Evolutionary conservation across 1,140 invertebrate genomes (phyloP).

Genomic region (Thaumatotibia leucotreta): DNA sequence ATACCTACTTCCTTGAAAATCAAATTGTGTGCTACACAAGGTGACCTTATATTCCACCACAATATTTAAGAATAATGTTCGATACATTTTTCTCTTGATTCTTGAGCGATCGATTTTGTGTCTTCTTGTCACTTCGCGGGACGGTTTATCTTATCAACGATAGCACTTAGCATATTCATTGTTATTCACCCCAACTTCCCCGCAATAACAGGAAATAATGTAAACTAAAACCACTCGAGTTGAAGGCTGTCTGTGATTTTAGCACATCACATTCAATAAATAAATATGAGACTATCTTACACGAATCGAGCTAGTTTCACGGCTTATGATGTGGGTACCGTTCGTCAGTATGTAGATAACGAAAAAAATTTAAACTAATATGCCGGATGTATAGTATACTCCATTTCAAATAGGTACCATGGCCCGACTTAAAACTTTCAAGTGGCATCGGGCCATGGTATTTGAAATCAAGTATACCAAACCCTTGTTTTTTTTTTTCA

Average conservation of each 20-base stretch:
- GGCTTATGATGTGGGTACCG: too few relatives aligned
- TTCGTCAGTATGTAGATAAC: too few relatives aligned
- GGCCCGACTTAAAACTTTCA: too few relatives aligned
- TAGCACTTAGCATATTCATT: conserved; percentile 10
- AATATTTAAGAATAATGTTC: conserved; percentile 2
- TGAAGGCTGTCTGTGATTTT: background rate
- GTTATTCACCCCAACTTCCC: background rate
- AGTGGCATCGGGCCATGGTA: too few relatives aligned
- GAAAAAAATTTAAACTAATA: too few relatives aligned
- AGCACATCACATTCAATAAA: too few relatives aligned
- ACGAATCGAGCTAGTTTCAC: too few relatives aligned
- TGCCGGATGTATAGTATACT: too few relatives aligned
- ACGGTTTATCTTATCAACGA: conserved; percentile 8
- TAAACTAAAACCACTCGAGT: background rate
- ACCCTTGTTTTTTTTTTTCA: too few relatives aligned
- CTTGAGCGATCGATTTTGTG: conserved; percentile 7
- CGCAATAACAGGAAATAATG: background rate
- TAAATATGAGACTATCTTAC: too few relatives aligned
- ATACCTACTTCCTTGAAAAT: background rate
- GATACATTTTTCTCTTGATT: conserved; percentile 4
- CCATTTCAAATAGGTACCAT: too few relatives aligned
- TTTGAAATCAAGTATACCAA: too few relatives aligned
- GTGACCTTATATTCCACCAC: background rate
- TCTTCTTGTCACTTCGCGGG: conserved; percentile 9
- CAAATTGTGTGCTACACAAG: background rate